Evolutionary conservation across 1,140 invertebrate genomes (phyloP).

Genomic region (Zaprionus tsacasi): DNA sequence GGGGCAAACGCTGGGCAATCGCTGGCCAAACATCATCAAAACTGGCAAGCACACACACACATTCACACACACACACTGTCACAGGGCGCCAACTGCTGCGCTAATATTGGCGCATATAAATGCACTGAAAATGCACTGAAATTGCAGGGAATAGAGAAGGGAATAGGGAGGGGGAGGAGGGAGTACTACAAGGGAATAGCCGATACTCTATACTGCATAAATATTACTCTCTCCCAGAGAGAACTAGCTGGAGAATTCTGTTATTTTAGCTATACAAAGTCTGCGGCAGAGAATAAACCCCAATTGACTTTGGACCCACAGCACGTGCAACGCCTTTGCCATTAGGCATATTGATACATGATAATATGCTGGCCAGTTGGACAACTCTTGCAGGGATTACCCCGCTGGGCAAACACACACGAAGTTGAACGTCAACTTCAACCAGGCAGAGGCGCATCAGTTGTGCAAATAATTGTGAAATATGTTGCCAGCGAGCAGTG

Average conservation of each 20-base stretch:
- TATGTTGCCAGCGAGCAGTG: conserved; percentile 1
- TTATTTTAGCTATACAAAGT: conserved; percentile 84
- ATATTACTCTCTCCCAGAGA: conserved; percentile 21
- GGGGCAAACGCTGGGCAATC: conserved; percentile 39
- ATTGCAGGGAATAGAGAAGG: too few relatives aligned
- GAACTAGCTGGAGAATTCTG: conserved; percentile 54
- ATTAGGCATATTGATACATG: conserved; percentile 51
- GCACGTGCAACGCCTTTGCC: conserved; percentile 2
- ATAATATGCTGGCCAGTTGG: conserved; percentile 11
- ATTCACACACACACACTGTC: background rate
- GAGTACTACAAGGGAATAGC: background rate
- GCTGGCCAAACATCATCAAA: conserved; percentile 79
- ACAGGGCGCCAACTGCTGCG: conserved; percentile 30
- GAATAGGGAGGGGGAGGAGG: too few relatives aligned
- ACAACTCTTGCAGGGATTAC: conserved; percentile 15
- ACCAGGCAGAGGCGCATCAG: background rate
- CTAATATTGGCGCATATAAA: conserved; percentile 81
- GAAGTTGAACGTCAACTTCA: conserved; percentile 15
- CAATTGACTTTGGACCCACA: conserved; percentile 67
- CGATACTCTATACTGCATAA: conserved; percentile 1
- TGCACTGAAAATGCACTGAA: conserved; percentile 63
- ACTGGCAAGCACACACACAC: conserved; percentile 29
- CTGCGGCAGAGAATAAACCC: conserved; percentile 76
- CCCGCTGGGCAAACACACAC: conserved; percentile 49
- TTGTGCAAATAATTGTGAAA: conserved; percentile 66